These are phyloP conservation scores for Heteromyza rotundicornis DNA, from an alignment of 2,888 invertebrate genomes.

Conservation along the genomic window DNA sequence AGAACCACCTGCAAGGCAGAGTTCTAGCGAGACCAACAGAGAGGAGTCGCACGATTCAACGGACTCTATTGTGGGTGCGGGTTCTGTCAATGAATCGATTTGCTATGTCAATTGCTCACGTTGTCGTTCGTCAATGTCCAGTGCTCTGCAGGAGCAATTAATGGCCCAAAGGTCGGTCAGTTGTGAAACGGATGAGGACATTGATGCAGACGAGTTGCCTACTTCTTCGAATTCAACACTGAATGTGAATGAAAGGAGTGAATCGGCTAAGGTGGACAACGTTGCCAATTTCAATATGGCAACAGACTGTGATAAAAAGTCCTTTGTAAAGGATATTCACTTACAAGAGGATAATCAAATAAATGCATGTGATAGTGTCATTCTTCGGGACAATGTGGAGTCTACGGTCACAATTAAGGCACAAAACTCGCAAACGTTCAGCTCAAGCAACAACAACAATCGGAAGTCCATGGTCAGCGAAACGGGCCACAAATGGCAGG, in stretches of 20 bases:
- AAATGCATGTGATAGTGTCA: background rate
- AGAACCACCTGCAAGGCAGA: background rate
- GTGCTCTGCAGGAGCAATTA: background rate
- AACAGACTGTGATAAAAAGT: slow-evolving; percentile 19
- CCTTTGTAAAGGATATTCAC: too few species aligned
- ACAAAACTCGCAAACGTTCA: slow-evolving; percentile 26
- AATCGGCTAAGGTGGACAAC: background rate
- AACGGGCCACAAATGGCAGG: slow-evolving; percentile 63
- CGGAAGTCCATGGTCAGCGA: slow-evolving; percentile 7
- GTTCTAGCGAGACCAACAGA: slow-evolving; percentile 46
- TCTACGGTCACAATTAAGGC: background rate
- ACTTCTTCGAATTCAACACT: background rate
- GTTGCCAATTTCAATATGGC: background rate
- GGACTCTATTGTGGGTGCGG: slow-evolving; percentile 9
- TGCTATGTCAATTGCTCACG: slow-evolving; percentile 49
- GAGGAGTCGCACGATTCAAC: slow-evolving; percentile 26
- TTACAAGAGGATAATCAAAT: background rate
- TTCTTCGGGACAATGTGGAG: background rate
- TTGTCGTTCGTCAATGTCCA: slow-evolving; percentile 33
- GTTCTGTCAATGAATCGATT: slow-evolving; percentile 29
- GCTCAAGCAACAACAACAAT: slow-evolving; percentile 21
- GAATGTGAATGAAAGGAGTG: background rate
- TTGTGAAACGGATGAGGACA: background rate
- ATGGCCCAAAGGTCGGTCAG: background rate
- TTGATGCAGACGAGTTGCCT: background rate